Evolutionary conservation across 1,140 invertebrate species (phyloP).

Genomic region (Diploscapter pachys): DNA sequence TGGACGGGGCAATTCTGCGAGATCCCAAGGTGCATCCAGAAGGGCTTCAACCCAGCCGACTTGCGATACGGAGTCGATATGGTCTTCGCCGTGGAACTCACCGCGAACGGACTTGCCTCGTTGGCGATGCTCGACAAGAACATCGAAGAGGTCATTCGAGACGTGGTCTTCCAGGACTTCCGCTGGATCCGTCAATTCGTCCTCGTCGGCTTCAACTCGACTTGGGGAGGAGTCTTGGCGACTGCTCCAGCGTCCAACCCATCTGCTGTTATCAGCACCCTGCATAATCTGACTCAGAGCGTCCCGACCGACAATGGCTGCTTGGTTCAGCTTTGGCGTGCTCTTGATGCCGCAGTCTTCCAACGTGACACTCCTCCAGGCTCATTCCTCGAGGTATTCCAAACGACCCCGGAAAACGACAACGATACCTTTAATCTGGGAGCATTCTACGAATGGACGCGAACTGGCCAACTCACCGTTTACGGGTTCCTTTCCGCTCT

Average conservation of each 20-base stretch:
- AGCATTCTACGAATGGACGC: constrained; percentile 14
- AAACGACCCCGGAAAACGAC: constrained; percentile 20
- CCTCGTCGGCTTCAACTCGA: constrained; percentile 38
- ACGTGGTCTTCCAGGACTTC: constrained; percentile 29
- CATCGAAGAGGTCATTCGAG: constrained; percentile 30
- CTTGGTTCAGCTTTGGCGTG: constrained; percentile 25
- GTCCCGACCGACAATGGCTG: constrained; percentile 22
- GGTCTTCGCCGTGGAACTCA: constrained; percentile 42
- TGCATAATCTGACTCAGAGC: neutral
- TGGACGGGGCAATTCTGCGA: constrained; percentile 31
- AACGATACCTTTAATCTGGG: neutral
- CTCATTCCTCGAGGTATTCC: constrained; percentile 29
- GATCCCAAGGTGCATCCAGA: constrained; percentile 17
- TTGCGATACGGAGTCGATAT: constrained; percentile 26
- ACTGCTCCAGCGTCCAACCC: constrained; percentile 14
- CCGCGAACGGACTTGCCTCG: constrained; percentile 16
- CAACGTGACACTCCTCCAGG: constrained; percentile 2
- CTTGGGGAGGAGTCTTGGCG: constrained; percentile 23
- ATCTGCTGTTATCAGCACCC: constrained; percentile 12
- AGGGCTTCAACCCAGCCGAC: constrained; percentile 21
- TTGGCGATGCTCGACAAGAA: constrained; percentile 4
- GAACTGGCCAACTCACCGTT: neutral
- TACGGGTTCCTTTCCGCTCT: constrained; percentile 7
- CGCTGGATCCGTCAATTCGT: constrained; percentile 37
- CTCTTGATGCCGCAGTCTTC: constrained; percentile 22